Conservation (phyloP, 2,888 invertebrate genomes). For the Lycophotia porphyrea region DNA sequence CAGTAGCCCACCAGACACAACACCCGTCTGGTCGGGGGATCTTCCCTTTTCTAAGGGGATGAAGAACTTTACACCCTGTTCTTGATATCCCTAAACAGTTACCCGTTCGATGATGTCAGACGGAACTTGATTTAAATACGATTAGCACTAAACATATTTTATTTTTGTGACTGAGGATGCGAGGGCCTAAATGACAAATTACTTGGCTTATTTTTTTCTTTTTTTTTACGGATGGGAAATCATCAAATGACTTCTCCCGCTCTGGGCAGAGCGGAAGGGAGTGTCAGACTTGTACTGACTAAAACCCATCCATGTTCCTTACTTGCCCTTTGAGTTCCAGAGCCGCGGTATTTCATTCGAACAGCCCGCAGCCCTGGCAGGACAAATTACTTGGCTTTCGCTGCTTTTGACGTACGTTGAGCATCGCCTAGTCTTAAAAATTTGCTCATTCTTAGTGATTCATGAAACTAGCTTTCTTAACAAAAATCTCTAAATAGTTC, state of each 20-base stretch:
- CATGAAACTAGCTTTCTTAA: constrained; percentile 12
- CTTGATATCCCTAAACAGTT: background rate
- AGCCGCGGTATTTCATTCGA: too few relatives aligned
- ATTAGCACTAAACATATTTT: background rate
- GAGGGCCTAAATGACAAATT: background rate
- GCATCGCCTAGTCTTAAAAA: constrained; percentile 24
- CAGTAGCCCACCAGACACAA: too few relatives aligned
- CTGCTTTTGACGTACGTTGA: background rate
- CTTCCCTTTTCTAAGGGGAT: background rate
- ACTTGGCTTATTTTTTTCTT: too few relatives aligned
- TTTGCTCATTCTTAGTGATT: constrained; percentile 49
- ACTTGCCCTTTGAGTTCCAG: too few relatives aligned
- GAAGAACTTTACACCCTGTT: background rate
- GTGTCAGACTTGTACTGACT: too few relatives aligned
- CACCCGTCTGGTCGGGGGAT: background rate
- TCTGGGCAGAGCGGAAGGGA: too few relatives aligned
- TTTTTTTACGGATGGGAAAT: too few relatives aligned
- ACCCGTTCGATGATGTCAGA: background rate
- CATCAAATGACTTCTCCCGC: too few relatives aligned
- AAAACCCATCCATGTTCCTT: too few relatives aligned
- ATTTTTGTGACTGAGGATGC: background rate
- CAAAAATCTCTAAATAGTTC: constrained; percentile 36
- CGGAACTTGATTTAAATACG: background rate
- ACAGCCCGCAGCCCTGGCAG: too few relatives aligned
- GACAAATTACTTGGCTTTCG: constrained; percentile 12